Evolutionary conservation across 2,888 invertebrate species (phyloP), one percentile per base, ranked within the genome.

Genomic region (Chalcosyrphus nemorum): DNA sequence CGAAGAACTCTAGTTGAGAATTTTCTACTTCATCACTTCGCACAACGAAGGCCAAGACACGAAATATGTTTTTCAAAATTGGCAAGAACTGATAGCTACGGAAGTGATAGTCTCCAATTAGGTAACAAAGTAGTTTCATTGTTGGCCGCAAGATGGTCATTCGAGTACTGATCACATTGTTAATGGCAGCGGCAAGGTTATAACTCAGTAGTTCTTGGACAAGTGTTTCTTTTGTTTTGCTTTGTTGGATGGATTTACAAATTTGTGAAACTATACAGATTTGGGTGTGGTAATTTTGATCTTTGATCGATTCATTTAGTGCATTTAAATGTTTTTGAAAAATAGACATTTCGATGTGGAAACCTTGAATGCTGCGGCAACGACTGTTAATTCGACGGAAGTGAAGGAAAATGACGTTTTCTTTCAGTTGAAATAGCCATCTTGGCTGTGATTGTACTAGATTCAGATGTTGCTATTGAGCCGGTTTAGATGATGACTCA

Each of bases 41-140:
- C 19, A 80, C 52, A 17, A 54, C 45, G 9, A 84, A 65, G 11
- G 70, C 57, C 52, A 80, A 19, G 0, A 56, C 54, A n/a, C 84
- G 80, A 11, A 84, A 4, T 4, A 80, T 70, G 27, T 80, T 84
- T 74, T 75, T 74, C 13, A 84, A 68, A 38, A 84, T 84, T n/a
- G 65, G 13, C 38, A 65, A 9, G 19, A 80, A 84, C 1, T 59
- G 45, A n/a, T 80, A 47, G 24, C 24, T 56, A 5, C 65, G 80
- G 27, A 84, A 84, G 13, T 75, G 11, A 6, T 17, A 32, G n/a
- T 84, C 38, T 1, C 65, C 32, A 15, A 84, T 84, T 7, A 84
- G 21, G n/a, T 75, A 13, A 1, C 21, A 43, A 1, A 80, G 27
- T 17, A 84, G 5, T 59, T 70, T 80, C 52, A 84, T 57, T 2